These are phyloP conservation scores for Eucriotettix oculatus DNA, from an alignment of 2,888 invertebrate genomes.

Conservation along the genomic window DNA sequence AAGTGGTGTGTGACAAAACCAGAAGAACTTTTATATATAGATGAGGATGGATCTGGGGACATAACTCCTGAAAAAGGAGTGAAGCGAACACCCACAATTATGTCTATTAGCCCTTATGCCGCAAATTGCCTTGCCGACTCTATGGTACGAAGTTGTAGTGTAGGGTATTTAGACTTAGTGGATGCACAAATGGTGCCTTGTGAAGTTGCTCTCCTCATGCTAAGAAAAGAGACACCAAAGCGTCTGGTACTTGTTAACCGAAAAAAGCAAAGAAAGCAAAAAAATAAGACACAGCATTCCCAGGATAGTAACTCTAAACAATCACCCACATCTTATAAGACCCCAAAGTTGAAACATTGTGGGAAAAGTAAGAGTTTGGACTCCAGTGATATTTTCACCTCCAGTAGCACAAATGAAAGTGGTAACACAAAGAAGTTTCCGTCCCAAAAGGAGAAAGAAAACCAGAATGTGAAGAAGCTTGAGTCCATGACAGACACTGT, in stretches of 20 bases:
- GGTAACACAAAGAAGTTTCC: not conserved
- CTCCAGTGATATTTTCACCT: conserved; percentile 60
- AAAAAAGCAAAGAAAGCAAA: conserved; percentile 21
- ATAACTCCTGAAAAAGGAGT: conserved; percentile 15
- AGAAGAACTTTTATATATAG: conserved; percentile 51
- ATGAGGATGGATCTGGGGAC: conserved; percentile 33
- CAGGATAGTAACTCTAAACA: conserved; percentile 2
- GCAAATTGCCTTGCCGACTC: conserved; percentile 39
- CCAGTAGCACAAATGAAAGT: not conserved
- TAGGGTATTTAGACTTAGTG: conserved; percentile 71
- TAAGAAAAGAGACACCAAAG: conserved; percentile 60
- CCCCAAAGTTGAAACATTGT: conserved; percentile 37
- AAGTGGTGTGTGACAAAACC: conserved; percentile 21
- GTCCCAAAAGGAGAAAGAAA: not conserved
- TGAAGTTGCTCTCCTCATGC: conserved; percentile 51
- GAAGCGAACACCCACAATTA: conserved; percentile 39
- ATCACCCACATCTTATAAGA: conserved; percentile 1
- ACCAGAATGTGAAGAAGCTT: not conserved
- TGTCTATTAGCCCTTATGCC: conserved; percentile 36
- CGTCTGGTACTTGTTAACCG: conserved; percentile 58
- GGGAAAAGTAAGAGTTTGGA: conserved; percentile 74
- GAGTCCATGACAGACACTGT: not conserved
- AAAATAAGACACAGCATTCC: conserved; percentile 18
- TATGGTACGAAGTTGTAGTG: conserved; percentile 74
- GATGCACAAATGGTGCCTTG: conserved; percentile 58